A percentile compares a stretch with the other conserved stretches of the same genome.
Conservation (phyloP, 2,888 invertebrate species). For the Arge pagana region DNA sequence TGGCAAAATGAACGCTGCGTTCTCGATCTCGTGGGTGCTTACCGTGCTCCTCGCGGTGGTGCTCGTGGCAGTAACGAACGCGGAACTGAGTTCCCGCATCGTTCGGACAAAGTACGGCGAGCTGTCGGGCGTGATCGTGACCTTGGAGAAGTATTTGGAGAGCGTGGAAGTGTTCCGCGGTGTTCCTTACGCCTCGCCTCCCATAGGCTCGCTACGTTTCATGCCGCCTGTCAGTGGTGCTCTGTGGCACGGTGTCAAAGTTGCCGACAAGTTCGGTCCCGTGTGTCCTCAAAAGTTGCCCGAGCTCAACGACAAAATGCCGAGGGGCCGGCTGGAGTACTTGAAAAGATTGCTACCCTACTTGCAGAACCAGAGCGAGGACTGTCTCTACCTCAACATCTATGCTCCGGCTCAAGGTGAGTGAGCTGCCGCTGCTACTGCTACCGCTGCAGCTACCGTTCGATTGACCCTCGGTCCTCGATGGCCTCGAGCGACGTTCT, state of each 20-base stretch:
- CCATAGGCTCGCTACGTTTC: slow-evolving; percentile 85
- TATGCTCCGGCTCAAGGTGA: slow-evolving; percentile 95
- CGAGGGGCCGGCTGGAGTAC: slow-evolving; percentile 85
- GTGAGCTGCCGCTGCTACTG: slow-evolving; percentile 52
- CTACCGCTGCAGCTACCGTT: slow-evolving; percentile 11
- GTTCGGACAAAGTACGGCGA: slow-evolving; percentile 89
- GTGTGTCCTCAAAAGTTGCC: slow-evolving; percentile 93
- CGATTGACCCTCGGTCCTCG: too few relatives aligned
- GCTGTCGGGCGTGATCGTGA: slow-evolving; percentile 82
- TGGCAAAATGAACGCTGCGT: too few relatives aligned
- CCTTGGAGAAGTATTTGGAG: slow-evolving; percentile 80
- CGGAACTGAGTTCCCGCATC: slow-evolving; percentile 74
- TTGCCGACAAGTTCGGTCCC: slow-evolving; percentile 84
- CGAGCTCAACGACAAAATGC: slow-evolving; percentile 85
- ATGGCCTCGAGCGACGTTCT: too few relatives aligned
- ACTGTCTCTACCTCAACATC: slow-evolving; percentile 95
- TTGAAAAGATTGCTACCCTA: slow-evolving; percentile 85
- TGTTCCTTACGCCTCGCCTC: slow-evolving; percentile 93
- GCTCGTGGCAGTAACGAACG: slow-evolving; percentile 39
- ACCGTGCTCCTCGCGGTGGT: slow-evolving; percentile 28
- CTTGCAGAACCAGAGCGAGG: slow-evolving; percentile 91
- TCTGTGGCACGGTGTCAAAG: slow-evolving; percentile 87
- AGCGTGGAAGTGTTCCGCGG: slow-evolving; percentile 93
- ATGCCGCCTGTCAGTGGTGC: slow-evolving; percentile 96
- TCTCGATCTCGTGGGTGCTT: too few relatives aligned